phyloP scores from a whole-genome alignment of 1,140 invertebrate species.

The Dendroctonus valens region DNA sequence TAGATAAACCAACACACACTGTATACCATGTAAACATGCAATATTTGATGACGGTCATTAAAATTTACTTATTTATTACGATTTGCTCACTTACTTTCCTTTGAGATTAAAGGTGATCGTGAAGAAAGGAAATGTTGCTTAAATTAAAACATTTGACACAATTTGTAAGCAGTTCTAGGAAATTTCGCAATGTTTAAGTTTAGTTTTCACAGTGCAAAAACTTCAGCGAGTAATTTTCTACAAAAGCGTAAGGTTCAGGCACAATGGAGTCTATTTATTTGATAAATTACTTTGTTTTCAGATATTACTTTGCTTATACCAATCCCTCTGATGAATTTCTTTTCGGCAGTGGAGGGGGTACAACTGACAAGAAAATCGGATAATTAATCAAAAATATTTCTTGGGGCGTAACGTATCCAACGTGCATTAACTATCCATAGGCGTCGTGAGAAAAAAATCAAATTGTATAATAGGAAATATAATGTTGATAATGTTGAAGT shows the following conservation, averaged over 20 bases:
- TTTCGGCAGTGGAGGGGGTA: constrained; percentile 18
- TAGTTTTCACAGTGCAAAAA: constrained; percentile 18
- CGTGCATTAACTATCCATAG: constrained; percentile 1
- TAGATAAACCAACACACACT: no score
- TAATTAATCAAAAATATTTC: constrained; percentile 35
- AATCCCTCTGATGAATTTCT: constrained; percentile 35
- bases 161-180: background rate
- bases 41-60: no score
- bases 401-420: constrained; percentile 12
- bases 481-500: no score
- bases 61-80: no score
- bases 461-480: no score
- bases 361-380: constrained; percentile 35
- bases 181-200: background rate
- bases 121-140: no score
- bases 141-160: no score
- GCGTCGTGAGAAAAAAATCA: background rate
- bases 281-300: constrained; percentile 49
- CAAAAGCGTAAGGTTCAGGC: constrained; percentile 37
- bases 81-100: no score
- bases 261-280: constrained; percentile 50
- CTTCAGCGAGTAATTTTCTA: constrained; percentile 34
- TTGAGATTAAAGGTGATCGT: no score
- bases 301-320: constrained; percentile 45
- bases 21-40: no score